Conservation (phyloP, 2,113 vertebrate species). For the western clawed frog (Xenopus tropicalis) region DNA sequence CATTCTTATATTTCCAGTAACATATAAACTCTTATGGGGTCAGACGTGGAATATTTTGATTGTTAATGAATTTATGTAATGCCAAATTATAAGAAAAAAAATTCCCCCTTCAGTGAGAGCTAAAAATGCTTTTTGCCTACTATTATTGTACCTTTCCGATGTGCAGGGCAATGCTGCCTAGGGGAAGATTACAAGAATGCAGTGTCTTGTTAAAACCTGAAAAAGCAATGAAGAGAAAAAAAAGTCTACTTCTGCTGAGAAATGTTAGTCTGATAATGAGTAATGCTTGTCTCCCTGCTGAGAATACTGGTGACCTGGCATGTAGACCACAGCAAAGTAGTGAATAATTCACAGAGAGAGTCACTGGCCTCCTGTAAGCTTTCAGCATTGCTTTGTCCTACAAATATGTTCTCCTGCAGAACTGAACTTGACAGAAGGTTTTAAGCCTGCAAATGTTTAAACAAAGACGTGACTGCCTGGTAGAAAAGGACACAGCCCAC, state of each 20-base stretch:
- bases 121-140: conserved; percentile 53
- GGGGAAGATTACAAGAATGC: conserved; percentile 71
- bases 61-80: conserved; percentile 55
- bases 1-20: no score
- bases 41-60: background rate
- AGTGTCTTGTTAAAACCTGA: conserved; percentile 74
- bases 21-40: no score
- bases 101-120: conserved; percentile 33
- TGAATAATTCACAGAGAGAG: conserved; percentile 63
- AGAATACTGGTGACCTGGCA: conserved; percentile 59
- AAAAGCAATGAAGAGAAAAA: conserved; percentile 53
- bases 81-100: conserved; percentile 59
- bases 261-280: conserved; percentile 56
- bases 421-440: conserved; percentile 54
- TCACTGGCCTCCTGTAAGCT: conserved; percentile 62
- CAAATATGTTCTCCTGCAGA: conserved; percentile 66
- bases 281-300: conserved; percentile 58
- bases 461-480: conserved; percentile 57
- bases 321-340: conserved; percentile 61
- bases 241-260: conserved; percentile 54
- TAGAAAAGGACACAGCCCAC: conserved; percentile 31
- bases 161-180: conserved; percentile 62
- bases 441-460: conserved; percentile 61
- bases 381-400: conserved; percentile 61
- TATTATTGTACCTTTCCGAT: conserved; percentile 54